phyloP scores from a whole-genome alignment of 2,797 vertebrate genomes.

The Phrynocephalus guinanensis region DNA sequence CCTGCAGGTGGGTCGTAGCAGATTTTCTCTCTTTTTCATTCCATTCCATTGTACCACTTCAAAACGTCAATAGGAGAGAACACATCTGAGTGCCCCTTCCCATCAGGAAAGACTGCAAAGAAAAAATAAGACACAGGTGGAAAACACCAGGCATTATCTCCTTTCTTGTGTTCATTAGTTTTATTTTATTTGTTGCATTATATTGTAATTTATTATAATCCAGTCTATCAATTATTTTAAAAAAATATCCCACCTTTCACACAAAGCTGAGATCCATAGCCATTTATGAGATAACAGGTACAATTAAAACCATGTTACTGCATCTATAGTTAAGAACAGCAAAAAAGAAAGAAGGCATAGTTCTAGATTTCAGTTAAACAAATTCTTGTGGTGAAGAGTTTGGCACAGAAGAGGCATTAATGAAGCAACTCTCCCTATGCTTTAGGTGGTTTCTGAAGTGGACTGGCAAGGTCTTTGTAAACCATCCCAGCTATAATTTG shows the following conservation, averaged over 20 bases:
- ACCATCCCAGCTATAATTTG: not conserved
- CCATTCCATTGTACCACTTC: not conserved
- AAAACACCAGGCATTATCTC: not conserved
- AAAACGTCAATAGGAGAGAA: not conserved
- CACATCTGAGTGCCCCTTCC: not conserved
- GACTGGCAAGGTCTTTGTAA: not conserved
- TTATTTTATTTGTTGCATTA: no score
- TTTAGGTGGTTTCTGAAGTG: not conserved
- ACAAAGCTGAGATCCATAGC: no score
- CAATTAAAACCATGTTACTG: no score
- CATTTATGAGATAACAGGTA: no score
- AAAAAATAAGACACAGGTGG: not conserved
- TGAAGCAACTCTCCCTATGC: not conserved
- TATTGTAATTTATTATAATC: no score
- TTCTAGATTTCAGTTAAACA: not conserved
- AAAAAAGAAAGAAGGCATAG: no score
- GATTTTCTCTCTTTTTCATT: not conserved
- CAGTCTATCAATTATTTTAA: no score
- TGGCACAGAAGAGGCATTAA: not conserved
- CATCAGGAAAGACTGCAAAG: not conserved
- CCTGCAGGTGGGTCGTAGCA: no score
- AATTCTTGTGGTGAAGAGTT: not conserved
- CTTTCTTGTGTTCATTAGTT: not conserved
- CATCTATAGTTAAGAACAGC: no score
- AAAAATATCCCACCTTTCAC: no score